Evolutionary conservation across 2,888 invertebrate genomes (phyloP), one percentile per base, ranked within the genome.

Genomic region (Amiota communis): DNA sequence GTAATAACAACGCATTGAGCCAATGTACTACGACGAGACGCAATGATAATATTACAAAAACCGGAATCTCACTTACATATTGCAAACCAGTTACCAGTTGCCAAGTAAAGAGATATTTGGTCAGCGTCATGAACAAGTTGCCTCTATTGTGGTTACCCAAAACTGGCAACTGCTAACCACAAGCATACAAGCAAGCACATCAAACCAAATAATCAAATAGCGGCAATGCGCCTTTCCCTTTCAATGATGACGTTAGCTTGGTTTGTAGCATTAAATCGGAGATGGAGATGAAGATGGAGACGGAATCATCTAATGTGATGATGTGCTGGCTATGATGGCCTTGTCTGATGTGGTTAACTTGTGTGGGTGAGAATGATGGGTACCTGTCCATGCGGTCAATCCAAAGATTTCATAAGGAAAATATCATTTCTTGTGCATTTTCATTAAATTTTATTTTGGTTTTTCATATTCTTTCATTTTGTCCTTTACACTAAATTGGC

Each of bases 401-500:
- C 57, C 12, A 57, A 17, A 57, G 8, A 57, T 11, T 17, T 17
- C 11, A 57, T 17, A 15, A 57, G 2, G 17, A 15, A 77, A 77
- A 75, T 81, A 81, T 78, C 74, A 77, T 79, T 78, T 76, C 68
- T 75, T 76, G 73, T 82, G 76, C 75, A 73, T 76, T 76, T 77
- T 74, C 69, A 72, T 67, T 72, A 72, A 51, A 57, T 70, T 73
- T 73, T 73, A 49, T 70, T 72, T 48, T 68, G 12, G 61, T 63
- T 67, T 72, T n/a, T 70, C 36, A 59, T 36, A 36, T 36, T 67
- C 71, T 71, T 72, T 74, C 75, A 76, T 69, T 74, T 75, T 79
- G 80, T 78, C 77, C 74, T 84, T 83, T 86, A 81, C 79, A 79
- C 83, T 84, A 85, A 85, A 85, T 84, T 84, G 49, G 70, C 70